Conservation (phyloP, 2,888 invertebrate genomes). For the Xylota segnis region DNA sequence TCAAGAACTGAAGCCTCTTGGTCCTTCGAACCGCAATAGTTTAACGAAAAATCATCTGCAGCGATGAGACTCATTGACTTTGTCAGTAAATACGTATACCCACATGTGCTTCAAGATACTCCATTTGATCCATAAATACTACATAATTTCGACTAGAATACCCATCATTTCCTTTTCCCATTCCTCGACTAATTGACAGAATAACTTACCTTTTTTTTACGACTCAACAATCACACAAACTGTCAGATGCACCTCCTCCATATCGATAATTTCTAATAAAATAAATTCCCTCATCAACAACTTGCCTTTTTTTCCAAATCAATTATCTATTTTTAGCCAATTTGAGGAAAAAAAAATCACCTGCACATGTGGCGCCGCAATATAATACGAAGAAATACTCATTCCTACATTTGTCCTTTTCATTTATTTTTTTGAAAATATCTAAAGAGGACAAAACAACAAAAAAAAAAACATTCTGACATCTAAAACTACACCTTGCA, state of each 20-base stretch:
- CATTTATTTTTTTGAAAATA: constrained; percentile 14
- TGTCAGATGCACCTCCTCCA: constrained; percentile 27
- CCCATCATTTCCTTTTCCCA: not conserved
- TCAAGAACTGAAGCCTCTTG: too few relatives aligned
- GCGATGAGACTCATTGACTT: too few relatives aligned
- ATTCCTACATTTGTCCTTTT: not conserved
- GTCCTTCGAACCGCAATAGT: too few relatives aligned
- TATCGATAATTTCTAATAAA: constrained; percentile 59
- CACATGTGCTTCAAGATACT: too few relatives aligned
- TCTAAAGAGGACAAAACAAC: constrained; percentile 16
- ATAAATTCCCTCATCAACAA: constrained; percentile 35
- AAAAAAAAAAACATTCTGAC: constrained; percentile 54
- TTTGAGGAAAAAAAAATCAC: constrained; percentile 54
- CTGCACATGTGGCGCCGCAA: constrained; percentile 70
- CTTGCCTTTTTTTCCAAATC: constrained; percentile 44
- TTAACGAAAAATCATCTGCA: too few relatives aligned
- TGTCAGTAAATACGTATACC: too few relatives aligned
- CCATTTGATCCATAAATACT: too few relatives aligned
- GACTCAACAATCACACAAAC: not conserved
- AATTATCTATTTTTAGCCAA: constrained; percentile 71
- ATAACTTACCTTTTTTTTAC: constrained; percentile 11
- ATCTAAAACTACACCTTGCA: constrained; percentile 76
- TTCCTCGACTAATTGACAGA: constrained; percentile 5
- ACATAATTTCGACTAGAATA: too few relatives aligned
- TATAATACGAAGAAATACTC: constrained; percentile 28